These are phyloP conservation scores for Spilarctia lutea DNA, from an alignment of 2,888 invertebrate genomes.

Conservation along the genomic window DNA sequence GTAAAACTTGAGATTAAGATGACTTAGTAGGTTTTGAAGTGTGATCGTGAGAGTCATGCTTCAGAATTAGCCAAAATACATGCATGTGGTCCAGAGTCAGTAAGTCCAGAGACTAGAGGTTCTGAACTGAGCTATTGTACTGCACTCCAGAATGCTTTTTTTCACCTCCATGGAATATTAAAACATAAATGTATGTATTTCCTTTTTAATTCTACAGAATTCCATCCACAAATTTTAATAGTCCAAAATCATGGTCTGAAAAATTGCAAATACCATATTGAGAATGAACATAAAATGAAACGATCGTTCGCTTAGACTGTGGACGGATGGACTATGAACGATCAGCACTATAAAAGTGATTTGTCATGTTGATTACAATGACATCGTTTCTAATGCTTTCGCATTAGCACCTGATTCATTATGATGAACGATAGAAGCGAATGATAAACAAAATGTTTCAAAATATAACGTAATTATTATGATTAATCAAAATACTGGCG, in stretches of 20 bases:
- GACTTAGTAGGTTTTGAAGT: neutral
- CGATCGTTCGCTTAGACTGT: neutral
- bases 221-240: too few species aligned
- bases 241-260: too few species aligned
- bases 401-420: conserved; percentile 17
- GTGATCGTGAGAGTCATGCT: neutral
- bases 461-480: neutral
- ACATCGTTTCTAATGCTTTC: conserved; percentile 4
- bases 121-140: too few species aligned
- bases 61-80: too few species aligned
- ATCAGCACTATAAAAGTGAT: conserved; percentile 6
- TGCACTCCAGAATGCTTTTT: too few species aligned
- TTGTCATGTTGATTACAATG: neutral
- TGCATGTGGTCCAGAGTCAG: too few species aligned
- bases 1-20: neutral
- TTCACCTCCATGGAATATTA: too few species aligned
- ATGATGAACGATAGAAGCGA: conserved; percentile 6
- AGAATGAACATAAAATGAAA: neutral
- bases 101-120: too few species aligned
- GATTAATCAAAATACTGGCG: conserved; percentile 7
- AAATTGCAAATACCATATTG: too few species aligned
- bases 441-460: neutral
- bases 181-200: too few species aligned
- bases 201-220: too few species aligned
- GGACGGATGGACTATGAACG: neutral